These are phyloP conservation scores for Chromoteleia sp. DNA, from an alignment of 2,888 invertebrate genomes.

Conservation along the genomic window DNA sequence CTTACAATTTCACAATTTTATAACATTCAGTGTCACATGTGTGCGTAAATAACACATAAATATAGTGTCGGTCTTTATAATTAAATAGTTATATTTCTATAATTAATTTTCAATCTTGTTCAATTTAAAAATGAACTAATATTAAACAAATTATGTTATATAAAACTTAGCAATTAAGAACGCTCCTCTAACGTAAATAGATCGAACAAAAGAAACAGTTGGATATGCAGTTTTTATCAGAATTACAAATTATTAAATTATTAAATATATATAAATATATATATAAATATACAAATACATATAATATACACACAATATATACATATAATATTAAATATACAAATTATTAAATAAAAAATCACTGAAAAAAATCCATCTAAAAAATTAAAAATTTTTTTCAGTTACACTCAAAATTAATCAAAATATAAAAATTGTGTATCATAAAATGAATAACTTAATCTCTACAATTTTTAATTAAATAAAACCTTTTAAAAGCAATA, in stretches of 20 bases:
- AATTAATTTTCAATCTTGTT: neutral
- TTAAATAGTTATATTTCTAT: neutral
- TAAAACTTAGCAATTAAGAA: slow-evolving; percentile 1
- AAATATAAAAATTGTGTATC: too few species aligned
- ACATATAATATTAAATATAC: neutral
- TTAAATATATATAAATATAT: neutral
- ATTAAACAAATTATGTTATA: slow-evolving; percentile 4
- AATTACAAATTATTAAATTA: slow-evolving; percentile 5
- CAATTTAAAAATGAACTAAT: neutral
- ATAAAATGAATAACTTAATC: too few species aligned
- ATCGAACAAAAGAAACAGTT: slow-evolving; percentile 1
- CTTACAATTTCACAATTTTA: neutral
- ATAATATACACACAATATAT: too few species aligned
- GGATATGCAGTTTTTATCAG: slow-evolving; percentile 7
- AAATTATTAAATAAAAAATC: slow-evolving; percentile 1
- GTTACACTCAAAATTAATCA: too few species aligned
- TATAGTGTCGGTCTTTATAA: neutral
- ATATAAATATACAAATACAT: too few species aligned
- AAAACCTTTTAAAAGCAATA: neutral
- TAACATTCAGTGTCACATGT: neutral
- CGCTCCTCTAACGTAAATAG: neutral
- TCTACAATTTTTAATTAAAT: slow-evolving; percentile 1
- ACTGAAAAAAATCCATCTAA: too few species aligned
- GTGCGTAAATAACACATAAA: neutral
- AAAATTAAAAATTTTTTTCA: too few species aligned